These are phyloP conservation scores for Drosophila koepferae DNA, from an alignment of 2,888 invertebrate genomes.

Conservation along the genomic window DNA sequence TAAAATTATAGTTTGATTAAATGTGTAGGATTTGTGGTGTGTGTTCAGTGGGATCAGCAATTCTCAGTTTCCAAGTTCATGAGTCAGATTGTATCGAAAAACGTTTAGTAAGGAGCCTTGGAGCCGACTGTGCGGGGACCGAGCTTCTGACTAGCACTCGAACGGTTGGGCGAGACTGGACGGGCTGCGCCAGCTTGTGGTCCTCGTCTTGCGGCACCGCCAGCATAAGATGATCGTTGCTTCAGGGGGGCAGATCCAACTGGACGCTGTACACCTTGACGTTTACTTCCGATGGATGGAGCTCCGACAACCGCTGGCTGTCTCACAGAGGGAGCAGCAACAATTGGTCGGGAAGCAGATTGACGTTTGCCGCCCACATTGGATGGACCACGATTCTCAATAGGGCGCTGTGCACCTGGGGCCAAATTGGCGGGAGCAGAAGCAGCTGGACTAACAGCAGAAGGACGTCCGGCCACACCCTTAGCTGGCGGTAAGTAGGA, in stretches of 20 bases:
- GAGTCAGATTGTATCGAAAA: neutral
- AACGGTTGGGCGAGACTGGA: neutral
- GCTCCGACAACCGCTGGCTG: slow-evolving; percentile 1
- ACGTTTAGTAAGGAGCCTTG: slow-evolving; percentile 6
- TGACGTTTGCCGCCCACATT: neutral
- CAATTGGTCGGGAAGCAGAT: neutral
- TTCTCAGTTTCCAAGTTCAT: neutral
- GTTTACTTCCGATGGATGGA: slow-evolving; percentile 3
- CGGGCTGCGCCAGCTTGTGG: neutral
- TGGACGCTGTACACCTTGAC: neutral
- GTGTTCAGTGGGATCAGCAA: neutral
- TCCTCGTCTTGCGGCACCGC: neutral
- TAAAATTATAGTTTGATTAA: neutral
- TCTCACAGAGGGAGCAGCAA: neutral
- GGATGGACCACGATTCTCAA: neutral
- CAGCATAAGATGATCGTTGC: neutral
- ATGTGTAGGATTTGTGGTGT: neutral
- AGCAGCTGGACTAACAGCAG: neutral
- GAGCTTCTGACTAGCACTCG: neutral
- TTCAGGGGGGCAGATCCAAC: neutral
- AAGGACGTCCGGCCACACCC: neutral
- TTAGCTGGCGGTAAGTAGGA: neutral
- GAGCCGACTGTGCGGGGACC: neutral
- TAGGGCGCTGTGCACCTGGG: neutral
- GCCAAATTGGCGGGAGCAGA: neutral